These are phyloP conservation scores for Hybos culiciformis DNA, from an alignment of 2,888 invertebrate species.

Conservation along the genomic window DNA sequence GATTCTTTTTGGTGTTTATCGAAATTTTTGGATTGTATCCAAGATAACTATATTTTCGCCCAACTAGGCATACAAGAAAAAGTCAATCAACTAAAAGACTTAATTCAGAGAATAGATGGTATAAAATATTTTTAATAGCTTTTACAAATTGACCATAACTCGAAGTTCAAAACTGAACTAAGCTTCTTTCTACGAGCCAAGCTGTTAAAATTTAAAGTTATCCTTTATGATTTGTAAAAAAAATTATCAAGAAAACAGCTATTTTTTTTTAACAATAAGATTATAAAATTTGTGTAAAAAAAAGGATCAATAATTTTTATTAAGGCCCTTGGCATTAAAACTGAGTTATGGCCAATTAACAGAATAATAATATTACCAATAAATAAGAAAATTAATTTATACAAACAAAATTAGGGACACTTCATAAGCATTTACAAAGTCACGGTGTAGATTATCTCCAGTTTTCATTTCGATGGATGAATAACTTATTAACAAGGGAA, in stretches of 20 bases:
- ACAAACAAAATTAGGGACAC: conserved; percentile 41
- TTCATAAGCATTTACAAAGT: conserved; percentile 81
- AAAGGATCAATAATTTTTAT: too few relatives aligned
- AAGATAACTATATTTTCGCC: conserved; percentile 99
- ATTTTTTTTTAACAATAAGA: too few relatives aligned
- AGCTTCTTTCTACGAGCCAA: too few relatives aligned
- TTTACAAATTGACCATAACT: background rate
- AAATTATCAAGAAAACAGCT: too few relatives aligned
- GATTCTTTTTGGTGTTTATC: conserved; percentile 99
- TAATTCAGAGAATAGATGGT: conserved; percentile 91
- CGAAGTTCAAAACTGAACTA: too few relatives aligned
- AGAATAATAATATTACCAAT: too few relatives aligned
- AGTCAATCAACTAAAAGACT: conserved; percentile 88
- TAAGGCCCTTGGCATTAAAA: too few relatives aligned
- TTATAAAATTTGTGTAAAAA: too few relatives aligned
- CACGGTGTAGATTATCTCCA: conserved; percentile 97
- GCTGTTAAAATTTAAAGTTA: too few relatives aligned
- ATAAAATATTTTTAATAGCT: conserved; percentile 17
- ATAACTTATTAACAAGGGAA: conserved; percentile 94
- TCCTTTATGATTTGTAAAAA: too few relatives aligned
- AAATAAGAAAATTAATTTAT: background rate
- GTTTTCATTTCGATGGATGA: conserved; percentile 99
- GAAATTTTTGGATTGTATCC: conserved; percentile 94
- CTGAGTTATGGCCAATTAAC: too few relatives aligned
- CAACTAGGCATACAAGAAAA: conserved; percentile 98